Percentiles rank a stretch among this genome's conserved stretches.
Evolutionary conservation across 1,140 invertebrate species (phyloP).

Genomic region (Drosophila dunni): DNA sequence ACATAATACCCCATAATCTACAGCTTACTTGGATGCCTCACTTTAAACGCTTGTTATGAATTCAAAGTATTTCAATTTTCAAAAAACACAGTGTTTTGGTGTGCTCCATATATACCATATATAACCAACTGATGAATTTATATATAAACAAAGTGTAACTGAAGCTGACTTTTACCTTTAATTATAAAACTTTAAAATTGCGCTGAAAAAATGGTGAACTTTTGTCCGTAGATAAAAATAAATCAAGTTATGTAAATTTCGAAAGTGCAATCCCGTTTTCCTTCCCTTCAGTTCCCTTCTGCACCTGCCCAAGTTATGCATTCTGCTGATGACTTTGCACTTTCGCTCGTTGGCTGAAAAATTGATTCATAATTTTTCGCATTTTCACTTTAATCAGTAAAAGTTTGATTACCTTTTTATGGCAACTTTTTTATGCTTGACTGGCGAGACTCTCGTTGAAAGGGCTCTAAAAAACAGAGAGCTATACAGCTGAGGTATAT

Average conservation of each 20-base stretch:
- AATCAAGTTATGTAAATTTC: constrained; percentile 16
- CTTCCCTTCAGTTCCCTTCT: background rate
- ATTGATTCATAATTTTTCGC: constrained; percentile 75
- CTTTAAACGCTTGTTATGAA: background rate
- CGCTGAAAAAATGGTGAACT: background rate
- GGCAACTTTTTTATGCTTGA: constrained; percentile 12
- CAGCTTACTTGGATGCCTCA: background rate
- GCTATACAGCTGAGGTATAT: background rate
- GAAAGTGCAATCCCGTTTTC: constrained; percentile 3
- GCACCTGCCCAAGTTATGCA: constrained; percentile 35
- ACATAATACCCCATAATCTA: background rate
- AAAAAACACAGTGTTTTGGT: too few relatives aligned
- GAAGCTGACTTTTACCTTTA: background rate
- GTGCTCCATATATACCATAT: too few relatives aligned
- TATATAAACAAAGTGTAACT: too few relatives aligned
- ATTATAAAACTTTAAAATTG: background rate
- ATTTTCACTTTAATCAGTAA: constrained; percentile 66
- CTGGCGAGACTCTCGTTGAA: background rate
- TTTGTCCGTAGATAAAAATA: background rate
- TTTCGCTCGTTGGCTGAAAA: constrained; percentile 35
- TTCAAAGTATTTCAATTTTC: too few relatives aligned
- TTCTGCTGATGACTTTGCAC: constrained; percentile 57
- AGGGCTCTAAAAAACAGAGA: constrained; percentile 4
- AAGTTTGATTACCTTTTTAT: constrained; percentile 61
- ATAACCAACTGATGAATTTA: too few relatives aligned